phyloP scores from a whole-genome alignment of 2,797 vertebrate genomes.

The Trachops cirrhosus region DNA sequence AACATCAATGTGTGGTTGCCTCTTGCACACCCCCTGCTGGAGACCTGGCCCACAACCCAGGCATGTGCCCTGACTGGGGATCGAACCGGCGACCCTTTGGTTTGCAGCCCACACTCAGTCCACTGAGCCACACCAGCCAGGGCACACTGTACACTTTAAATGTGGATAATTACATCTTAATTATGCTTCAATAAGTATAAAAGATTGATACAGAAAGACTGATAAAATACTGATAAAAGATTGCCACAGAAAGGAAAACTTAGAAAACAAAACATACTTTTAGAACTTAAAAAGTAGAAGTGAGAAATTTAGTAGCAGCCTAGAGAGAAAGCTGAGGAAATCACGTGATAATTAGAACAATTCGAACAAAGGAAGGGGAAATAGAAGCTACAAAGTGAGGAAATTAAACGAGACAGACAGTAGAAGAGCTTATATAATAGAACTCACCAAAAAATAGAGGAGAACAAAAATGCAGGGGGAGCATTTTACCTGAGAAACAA shows the following conservation, averaged over 20 bases:
- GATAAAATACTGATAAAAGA: neutral
- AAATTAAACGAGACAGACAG: neutral
- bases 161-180: neutral
- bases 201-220: neutral
- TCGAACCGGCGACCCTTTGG: too few species aligned
- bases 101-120: too few species aligned
- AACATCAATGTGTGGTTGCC: too few species aligned
- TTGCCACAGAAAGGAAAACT: neutral
- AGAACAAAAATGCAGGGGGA: neutral
- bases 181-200: neutral
- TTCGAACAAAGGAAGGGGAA: neutral
- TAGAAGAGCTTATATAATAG: neutral
- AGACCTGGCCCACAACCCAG: too few species aligned
- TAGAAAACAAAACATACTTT: conserved; percentile 19
- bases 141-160: neutral
- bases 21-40: too few species aligned
- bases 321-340: neutral
- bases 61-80: too few species aligned
- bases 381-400: neutral
- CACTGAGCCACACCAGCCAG: too few species aligned
- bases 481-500: neutral
- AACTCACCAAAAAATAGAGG: neutral
- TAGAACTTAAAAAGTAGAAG: neutral
- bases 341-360: neutral
- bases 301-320: neutral